A percentile compares a stretch with the other conserved stretches of the same genome.
phyloP scores from a whole-genome alignment of 2,888 invertebrate genomes.

The Tenthredo mesomela region DNA sequence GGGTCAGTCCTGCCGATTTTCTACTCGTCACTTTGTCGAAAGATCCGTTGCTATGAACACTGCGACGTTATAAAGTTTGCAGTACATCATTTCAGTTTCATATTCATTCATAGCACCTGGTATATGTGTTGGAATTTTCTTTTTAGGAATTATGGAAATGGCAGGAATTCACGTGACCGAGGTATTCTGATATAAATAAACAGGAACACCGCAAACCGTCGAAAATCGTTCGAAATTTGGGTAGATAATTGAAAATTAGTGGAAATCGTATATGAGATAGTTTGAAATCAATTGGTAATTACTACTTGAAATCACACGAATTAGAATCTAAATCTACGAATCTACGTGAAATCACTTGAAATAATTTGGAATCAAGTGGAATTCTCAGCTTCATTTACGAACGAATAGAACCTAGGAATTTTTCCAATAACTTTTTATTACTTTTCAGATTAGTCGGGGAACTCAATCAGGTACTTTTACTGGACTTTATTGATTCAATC shows the following conservation, averaged over 20 bases:
- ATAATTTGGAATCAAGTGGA: not conserved
- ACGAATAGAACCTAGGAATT: not conserved
- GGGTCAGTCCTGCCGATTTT: not conserved
- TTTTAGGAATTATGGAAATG: not conserved
- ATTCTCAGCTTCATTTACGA: not conserved
- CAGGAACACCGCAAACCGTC: not conserved
- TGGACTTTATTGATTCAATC: constrained; percentile 30
- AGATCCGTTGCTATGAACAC: constrained; percentile 34
- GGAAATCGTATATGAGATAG: not conserved
- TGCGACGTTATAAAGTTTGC: constrained; percentile 17
- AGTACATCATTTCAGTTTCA: not conserved
- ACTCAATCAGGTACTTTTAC: constrained; percentile 30
- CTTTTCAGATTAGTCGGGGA: constrained; percentile 33
- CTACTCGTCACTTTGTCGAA: not conserved
- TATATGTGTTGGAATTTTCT: not conserved
- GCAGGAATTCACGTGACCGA: not conserved
- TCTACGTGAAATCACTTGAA: not conserved
- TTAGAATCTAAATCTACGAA: not conserved
- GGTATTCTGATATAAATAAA: not conserved
- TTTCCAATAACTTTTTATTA: not conserved
- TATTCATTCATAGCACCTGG: too few relatives aligned
- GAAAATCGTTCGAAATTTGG: not conserved
- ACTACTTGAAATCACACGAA: not conserved
- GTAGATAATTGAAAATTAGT: not conserved
- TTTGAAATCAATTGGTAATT: not conserved